These are phyloP conservation scores for Listronotus bonariensis DNA, from an alignment of 1,140 invertebrate species.

Conservation along the genomic window DNA sequence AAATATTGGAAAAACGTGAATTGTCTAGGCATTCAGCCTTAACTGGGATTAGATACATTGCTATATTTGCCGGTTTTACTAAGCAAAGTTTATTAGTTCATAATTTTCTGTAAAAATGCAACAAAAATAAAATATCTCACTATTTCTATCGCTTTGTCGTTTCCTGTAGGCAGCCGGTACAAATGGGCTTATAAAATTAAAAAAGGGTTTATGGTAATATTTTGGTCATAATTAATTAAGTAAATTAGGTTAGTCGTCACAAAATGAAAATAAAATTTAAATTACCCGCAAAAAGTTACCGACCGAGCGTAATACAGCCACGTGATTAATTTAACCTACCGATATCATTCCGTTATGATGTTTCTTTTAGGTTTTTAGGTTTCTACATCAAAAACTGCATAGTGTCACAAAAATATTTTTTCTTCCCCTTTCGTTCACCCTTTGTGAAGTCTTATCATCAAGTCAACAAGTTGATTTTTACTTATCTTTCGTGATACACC, in stretches of 20 bases:
- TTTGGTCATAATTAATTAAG: no score
- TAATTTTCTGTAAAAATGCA: no score
- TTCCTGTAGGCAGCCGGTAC: no score
- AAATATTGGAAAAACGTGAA: background rate
- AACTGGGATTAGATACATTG: background rate
- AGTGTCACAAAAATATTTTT: background rate
- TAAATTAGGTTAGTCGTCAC: no score
- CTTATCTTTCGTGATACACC: background rate
- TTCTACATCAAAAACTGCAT: background rate
- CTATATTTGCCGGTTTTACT: background rate
- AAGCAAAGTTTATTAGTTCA: no score
- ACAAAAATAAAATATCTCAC: no score
- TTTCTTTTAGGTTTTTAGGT: background rate
- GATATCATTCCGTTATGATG: no score
- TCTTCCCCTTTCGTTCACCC: background rate
- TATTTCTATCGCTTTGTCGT: no score
- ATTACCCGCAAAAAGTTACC: background rate
- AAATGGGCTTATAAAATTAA: no score
- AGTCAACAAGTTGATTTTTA: constrained; percentile 12
- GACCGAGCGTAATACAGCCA: background rate
- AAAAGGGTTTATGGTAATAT: no score
- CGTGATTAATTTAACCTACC: background rate
- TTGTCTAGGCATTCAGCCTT: background rate
- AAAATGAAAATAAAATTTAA: background rate
- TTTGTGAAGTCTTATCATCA: background rate